phyloP scores from a whole-genome alignment of 2,888 invertebrate species.

The Andrena chrysosceles region DNA sequence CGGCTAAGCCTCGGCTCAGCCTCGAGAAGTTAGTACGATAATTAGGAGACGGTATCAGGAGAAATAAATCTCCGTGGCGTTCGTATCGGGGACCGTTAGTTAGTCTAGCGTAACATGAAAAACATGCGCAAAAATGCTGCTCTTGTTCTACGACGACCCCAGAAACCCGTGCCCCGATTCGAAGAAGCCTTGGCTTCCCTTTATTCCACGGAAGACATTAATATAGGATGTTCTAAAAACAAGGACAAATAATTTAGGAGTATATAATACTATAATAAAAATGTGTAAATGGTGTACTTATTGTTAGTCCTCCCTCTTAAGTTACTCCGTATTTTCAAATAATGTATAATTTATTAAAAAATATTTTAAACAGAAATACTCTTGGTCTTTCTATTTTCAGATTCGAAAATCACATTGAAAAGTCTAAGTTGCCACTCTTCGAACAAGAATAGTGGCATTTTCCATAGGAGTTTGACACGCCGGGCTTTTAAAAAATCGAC shows the following conservation, averaged over 20 bases:
- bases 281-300: too few relatives aligned
- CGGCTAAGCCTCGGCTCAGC: constrained; percentile 67
- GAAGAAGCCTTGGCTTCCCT: background rate
- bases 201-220: background rate
- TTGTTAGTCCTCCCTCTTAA: too few relatives aligned
- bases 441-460: background rate
- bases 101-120: constrained; percentile 68
- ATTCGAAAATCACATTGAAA: background rate
- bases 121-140: constrained; percentile 68
- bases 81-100: constrained; percentile 71
- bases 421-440: background rate
- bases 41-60: constrained; percentile 73
- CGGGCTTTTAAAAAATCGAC: constrained; percentile 68
- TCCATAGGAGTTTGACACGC: constrained; percentile 28
- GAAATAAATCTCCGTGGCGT: constrained; percentile 73
- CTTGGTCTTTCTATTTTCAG: background rate
- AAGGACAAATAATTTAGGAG: too few relatives aligned
- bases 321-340: too few relatives aligned
- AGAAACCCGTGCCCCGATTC: constrained; percentile 25
- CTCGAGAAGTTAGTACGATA: constrained; percentile 69
- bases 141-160: constrained; percentile 40
- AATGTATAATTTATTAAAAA: background rate
- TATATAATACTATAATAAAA: too few relatives aligned
- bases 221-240: background rate
- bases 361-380: background rate